A percentile compares a stretch with the other conserved stretches of the same genome.
Conservation (phyloP, 2,113 vertebrate species). For the Oryzias javanicus region DNA sequence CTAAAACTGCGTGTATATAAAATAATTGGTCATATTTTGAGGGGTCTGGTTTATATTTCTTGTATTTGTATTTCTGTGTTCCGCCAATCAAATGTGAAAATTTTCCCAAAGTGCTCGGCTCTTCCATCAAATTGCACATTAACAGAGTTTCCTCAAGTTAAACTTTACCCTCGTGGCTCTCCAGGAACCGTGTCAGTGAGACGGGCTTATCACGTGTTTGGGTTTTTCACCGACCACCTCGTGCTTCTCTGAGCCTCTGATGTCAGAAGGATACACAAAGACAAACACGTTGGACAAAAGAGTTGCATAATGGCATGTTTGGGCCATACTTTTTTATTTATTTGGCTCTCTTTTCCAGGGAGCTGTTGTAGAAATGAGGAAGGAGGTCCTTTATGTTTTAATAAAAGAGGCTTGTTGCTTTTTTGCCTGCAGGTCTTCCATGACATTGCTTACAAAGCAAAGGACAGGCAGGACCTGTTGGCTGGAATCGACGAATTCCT, state of each 20-base stretch:
- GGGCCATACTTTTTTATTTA: not conserved
- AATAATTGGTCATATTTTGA: no score
- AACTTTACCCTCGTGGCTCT: slow-evolving; percentile 36
- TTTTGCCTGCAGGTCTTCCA: slow-evolving; percentile 86
- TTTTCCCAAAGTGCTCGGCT: slow-evolving; percentile 42
- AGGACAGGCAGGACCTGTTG: slow-evolving; percentile 89
- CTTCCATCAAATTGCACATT: not conserved
- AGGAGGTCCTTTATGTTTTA: not conserved
- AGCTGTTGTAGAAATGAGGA: not conserved
- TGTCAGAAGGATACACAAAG: no score
- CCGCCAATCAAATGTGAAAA: no score
- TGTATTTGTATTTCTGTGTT: no score
- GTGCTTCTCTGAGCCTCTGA: not conserved
- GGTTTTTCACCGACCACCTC: slow-evolving; percentile 12
- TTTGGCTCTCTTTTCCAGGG: not conserved
- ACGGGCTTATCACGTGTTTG: slow-evolving; percentile 27
- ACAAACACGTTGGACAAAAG: no score
- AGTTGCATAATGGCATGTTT: no score
- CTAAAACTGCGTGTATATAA: no score
- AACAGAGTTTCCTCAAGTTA: slow-evolving; percentile 56
- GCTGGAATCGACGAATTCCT: slow-evolving; percentile 97
- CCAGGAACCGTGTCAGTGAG: not conserved
- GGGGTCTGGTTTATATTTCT: no score
- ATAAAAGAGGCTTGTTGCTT: not conserved
- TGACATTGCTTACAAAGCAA: slow-evolving; percentile 98